These are phyloP conservation scores for Actinopyga echinites DNA, from an alignment of 53 echinoderm and acorn worm genomes.

Conservation along the genomic window DNA sequence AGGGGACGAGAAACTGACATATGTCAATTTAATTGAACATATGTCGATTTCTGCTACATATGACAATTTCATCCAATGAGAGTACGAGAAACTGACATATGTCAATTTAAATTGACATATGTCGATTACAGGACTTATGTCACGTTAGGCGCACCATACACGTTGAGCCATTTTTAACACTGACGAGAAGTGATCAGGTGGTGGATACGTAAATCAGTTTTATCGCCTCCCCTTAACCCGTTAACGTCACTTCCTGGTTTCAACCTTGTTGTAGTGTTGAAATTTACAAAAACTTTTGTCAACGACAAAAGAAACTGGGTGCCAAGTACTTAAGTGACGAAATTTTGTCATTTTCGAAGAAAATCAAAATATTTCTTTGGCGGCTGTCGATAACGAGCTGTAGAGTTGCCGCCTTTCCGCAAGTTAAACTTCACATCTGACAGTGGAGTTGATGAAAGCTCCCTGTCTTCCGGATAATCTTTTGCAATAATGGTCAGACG, in stretches of 20 bases:
- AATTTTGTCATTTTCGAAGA: neutral
- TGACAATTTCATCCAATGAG: too few relatives aligned
- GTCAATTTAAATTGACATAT: too few relatives aligned
- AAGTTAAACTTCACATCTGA: constrained; percentile 19
- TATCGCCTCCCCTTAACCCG: neutral
- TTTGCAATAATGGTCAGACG: too few relatives aligned
- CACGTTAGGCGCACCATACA: too few relatives aligned
- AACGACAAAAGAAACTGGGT: neutral
- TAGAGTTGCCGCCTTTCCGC: constrained; percentile 2
- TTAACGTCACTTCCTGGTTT: neutral
- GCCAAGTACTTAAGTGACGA: neutral
- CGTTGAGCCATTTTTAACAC: neutral
- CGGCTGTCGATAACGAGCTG: neutral
- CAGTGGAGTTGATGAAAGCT: neutral
- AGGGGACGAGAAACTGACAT: too few relatives aligned
- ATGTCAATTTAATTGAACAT: too few relatives aligned
- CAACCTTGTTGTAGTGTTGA: neutral
- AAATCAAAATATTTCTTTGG: constrained; percentile 12
- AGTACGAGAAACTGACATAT: too few relatives aligned
- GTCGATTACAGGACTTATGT: too few relatives aligned
- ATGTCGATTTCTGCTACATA: too few relatives aligned
- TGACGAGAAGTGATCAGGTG: constrained; percentile 13
- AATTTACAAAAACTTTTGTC: too few relatives aligned
- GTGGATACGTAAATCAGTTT: neutral
- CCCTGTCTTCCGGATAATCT: too few relatives aligned